Evolutionary conservation across 2,888 invertebrate species (phyloP), one percentile per base, ranked within the genome.

Genomic region (Cephus pygmeus): DNA sequence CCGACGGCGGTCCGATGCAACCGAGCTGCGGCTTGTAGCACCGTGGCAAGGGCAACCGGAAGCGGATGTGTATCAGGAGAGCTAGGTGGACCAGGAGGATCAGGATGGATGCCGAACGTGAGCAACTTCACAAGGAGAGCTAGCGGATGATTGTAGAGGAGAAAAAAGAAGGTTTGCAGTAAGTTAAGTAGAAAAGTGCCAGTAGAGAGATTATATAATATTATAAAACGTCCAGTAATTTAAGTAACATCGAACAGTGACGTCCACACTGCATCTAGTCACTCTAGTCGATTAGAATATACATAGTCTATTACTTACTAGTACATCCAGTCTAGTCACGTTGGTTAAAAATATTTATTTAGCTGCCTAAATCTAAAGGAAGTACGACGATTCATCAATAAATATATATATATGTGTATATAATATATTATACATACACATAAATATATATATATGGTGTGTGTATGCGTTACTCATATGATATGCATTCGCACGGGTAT

Each of bases 101-200:
- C 73, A 78, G 75, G 30, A 79, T 69, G 69, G 78, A 74, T 12
- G 79, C 74, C 15, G 71, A 71, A 71, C 31, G 71, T 31, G 31
- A 71, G 71, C 23, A 71, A 34, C 34, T 71, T 73, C 69, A 69
- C 75, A 75, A 74, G 77, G 77, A 35, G 34, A 83, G 83, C 80
- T 82, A 81, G 79, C 83, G 81, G 76, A 56, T 33, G 40, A 40
- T 76, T 23, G 30, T 34, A n/a, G 34, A 33, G 36, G 34, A 75
- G 36, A 75, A 76, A 69, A 75, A 76, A 69, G 76, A 71, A 85
- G 86, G 85, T 89, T 89, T 86, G 87, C 87, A 85, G 84, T 89
- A 89, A 88, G 85, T 85, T 91, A 91, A 91, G 90, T 91, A 91
- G 91, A 89, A 91, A 91, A 91, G 91, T 91, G 91, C 91, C 91